A percentile compares a stretch with the other conserved stretches of the same genome.
Conservation (phyloP, 2,113 vertebrate species). For the Meles meles region DNA sequence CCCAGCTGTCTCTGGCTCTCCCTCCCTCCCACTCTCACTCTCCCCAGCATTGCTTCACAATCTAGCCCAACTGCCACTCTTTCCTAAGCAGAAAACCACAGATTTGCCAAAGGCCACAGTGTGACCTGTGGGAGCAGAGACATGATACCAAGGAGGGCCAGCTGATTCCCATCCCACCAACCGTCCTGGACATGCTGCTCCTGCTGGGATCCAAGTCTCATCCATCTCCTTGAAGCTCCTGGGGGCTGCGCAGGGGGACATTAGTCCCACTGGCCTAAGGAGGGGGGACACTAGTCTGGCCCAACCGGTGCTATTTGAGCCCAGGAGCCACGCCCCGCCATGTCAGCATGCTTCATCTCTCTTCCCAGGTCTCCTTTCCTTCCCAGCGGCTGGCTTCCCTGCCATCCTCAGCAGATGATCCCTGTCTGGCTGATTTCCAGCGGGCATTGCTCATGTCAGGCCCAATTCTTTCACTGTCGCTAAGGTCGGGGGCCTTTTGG, state of each 20-base stretch:
- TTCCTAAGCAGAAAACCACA: background rate
- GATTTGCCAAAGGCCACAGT: background rate
- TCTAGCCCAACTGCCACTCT: background rate
- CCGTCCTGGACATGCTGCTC: background rate
- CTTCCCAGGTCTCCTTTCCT: background rate
- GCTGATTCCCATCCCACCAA: background rate
- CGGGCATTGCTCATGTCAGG: background rate
- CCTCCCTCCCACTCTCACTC: background rate
- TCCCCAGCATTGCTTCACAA: background rate
- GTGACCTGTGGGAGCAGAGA: background rate
- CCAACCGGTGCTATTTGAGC: accelerated
- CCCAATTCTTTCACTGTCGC: background rate
- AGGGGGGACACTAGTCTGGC: background rate
- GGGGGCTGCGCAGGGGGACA: background rate
- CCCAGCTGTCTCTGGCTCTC: background rate
- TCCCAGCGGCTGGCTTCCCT: background rate
- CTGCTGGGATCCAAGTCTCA: background rate
- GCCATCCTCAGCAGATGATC: background rate
- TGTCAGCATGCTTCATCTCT: background rate
- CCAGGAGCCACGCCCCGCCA: background rate
- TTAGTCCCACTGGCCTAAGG: background rate
- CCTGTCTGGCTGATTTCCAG: background rate
- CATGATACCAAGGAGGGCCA: background rate
- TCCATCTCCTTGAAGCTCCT: background rate
- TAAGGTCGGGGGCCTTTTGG: background rate